These are phyloP conservation scores for Harlomillsia oculata DNA, from an alignment of 1,140 invertebrate genomes.

Conservation along the genomic window DNA sequence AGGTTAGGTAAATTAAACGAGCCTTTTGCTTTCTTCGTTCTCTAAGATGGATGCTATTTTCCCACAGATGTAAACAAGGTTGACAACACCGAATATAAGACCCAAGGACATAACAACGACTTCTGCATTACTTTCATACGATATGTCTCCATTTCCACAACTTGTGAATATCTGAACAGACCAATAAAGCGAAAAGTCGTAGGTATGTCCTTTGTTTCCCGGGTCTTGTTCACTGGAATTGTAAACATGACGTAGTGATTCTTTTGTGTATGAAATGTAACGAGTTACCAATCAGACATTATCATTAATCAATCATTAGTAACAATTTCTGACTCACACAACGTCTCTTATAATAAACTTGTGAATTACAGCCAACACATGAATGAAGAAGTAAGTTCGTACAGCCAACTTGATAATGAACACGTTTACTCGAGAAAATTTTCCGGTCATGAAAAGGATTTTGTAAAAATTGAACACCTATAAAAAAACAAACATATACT, in stretches of 20 bases:
- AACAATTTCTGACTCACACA: neutral
- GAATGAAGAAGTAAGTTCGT: slow-evolving; percentile 7
- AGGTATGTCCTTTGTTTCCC: neutral
- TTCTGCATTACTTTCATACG: slow-evolving; percentile 9
- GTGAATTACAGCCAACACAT: slow-evolving; percentile 20
- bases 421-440: too few species aligned
- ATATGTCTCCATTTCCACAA: slow-evolving; percentile 26
- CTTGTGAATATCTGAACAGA: slow-evolving; percentile 14
- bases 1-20: too few species aligned
- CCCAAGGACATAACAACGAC: slow-evolving; percentile 3
- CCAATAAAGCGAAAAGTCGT: slow-evolving; percentile 25
- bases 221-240: too few species aligned
- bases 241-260: too few species aligned
- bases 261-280: too few species aligned
- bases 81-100: slow-evolving; percentile 12
- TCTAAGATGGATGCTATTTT: slow-evolving; percentile 27
- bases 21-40: slow-evolving; percentile 20
- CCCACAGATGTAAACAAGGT: slow-evolving; percentile 11
- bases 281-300: too few species aligned
- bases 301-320: too few species aligned
- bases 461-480: neutral
- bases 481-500: too few species aligned
- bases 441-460: too few species aligned
- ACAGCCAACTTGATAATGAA: slow-evolving; percentile 8
- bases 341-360: slow-evolving; percentile 6